Evolutionary conservation across 2,113 vertebrate species (phyloP), one percentile per base, ranked within the genome.

Genomic region (Muntiacus reevesi): DNA sequence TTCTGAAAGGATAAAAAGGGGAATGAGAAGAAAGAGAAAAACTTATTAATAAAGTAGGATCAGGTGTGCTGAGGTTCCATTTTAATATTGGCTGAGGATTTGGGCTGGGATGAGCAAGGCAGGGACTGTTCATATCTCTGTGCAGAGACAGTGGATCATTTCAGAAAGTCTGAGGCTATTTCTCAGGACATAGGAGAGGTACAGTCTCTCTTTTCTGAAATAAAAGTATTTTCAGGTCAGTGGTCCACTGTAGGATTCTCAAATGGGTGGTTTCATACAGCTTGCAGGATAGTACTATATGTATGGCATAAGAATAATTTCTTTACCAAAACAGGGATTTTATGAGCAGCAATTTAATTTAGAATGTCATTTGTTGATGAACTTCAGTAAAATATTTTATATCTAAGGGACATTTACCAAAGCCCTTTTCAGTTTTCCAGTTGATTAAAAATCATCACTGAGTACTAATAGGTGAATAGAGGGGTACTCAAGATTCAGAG

Each of bases 1-100:
- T 97, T 96, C 78, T 82, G 87, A 91, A 94, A 95, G 59, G 64
- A 97, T 95, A 92, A 97, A 97, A 52, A 84, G 40, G 28, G 54
- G 47, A 25, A 98, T 86, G 87, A 59, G 16, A 94, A 82, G 8
- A 64, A 47, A 94, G 54, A 0, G 0, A 90, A 76, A 95, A 62
- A 54, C 67, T 85, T 40, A 43, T 92, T 98, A 95, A 81, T 86
- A 59, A 57, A 67, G 91, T 40, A 96, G 67, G 82, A 79, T 97
- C 43, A 95, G 52, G 83, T 16, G 60, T 94, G 93, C 91, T 95
- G 92, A 98, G 78, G 85, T 15, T 50, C 47, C 94, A 59, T 71
- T 82, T 74, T 96, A 84, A 94, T 95, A 2, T 2, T 78, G 62
- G 55, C 47, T 92, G 86, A 97, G 95, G 83, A 96, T 94, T 93